Percentiles rank a stretch among this genome's conserved stretches.
Conservation (phyloP, 92 coral and sea anemone species). For the Phenganax marumi region DNA sequence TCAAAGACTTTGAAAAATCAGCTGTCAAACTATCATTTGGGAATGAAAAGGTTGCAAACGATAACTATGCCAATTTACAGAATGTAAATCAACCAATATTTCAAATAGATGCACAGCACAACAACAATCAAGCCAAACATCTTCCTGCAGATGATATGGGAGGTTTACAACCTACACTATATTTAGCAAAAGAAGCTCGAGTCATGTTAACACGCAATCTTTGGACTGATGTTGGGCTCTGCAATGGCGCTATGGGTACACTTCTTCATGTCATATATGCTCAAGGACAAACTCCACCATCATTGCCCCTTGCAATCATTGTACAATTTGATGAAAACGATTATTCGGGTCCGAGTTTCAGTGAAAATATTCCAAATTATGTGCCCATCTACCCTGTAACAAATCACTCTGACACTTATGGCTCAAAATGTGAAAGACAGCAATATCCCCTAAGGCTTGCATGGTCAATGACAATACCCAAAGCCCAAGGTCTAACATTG, state of each 20-base stretch:
- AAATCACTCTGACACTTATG: not conserved
- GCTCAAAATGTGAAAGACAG: slow-evolving; percentile 34
- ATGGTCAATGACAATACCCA: slow-evolving; percentile 55
- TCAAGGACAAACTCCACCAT: slow-evolving; percentile 46
- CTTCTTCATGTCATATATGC: slow-evolving; percentile 37
- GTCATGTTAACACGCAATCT: slow-evolving; percentile 60
- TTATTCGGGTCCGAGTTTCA: slow-evolving; percentile 9
- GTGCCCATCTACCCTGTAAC: slow-evolving; percentile 46
- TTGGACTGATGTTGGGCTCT: slow-evolving; percentile 58
- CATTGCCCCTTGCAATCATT: slow-evolving; percentile 55
- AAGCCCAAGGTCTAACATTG: slow-evolving; percentile 51
- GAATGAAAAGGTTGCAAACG: slow-evolving; percentile 23
- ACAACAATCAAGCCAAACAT: slow-evolving; percentile 43
- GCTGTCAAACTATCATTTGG: slow-evolving; percentile 49
- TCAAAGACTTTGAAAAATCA: not conserved
- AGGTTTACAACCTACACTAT: slow-evolving; percentile 53
- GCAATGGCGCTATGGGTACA: slow-evolving; percentile 63
- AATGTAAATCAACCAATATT: no score
- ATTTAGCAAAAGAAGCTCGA: slow-evolving; percentile 46
- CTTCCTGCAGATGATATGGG: slow-evolving; percentile 55
- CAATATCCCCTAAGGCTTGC: slow-evolving; percentile 53
- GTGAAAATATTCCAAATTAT: slow-evolving; percentile 30
- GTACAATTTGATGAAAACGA: slow-evolving; percentile 52
- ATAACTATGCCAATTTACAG: no score
- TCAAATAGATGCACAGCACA: no score